Base-by-base conservation (phyloP, 2,888 invertebrate species). In the Agonopterix subpropinquella region DNA sequence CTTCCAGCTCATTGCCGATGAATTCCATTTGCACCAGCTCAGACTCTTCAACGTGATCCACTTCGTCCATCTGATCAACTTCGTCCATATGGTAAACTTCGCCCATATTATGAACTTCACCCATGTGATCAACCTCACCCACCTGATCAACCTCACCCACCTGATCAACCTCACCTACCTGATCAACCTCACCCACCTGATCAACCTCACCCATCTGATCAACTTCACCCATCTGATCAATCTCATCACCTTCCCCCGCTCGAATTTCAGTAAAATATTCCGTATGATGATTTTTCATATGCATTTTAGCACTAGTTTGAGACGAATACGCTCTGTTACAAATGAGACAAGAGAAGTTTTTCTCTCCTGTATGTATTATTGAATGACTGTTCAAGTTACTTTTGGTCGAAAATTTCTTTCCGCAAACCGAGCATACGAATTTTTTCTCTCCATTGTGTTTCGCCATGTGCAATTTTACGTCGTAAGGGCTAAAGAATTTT, bases 321-420 rank as follows among this genome's bases (percentile, higher is more conserved):
- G 80, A 73, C 0, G 85, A 75, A 50, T 91, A 92, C 0, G 88
- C 73, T 53, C 89, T 91, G 44, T 85, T 80, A 58, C 92, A 92
- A 47, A 90, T 66, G 1, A 77, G 70, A 57, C 92, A 92, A 0
- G 71, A 60, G 48, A 80, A 89, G 7, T 80, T 82, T 54, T 87
- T 90, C 11, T 88, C 87, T 8, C 89, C 85, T 0, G 89, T 84
- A 62, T 92, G 92, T n/a, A 90, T 78, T 1, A 89, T 77, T 0
- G 84, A 70, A 59, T 93, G 92, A 0, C 89, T 83, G 43, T 89
- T 91, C 52, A 92, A 65, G 55, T 91, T 91, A 52, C 91, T 90
- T 55, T 90, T 89, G 43, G 91, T 91, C 0, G 90, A 83, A 58
- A 92, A 90, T 58, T 90, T 90, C 59, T 90, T 90, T 0, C 90